Evolutionary conservation across 2,797 vertebrate genomes (phyloP), one percentile per base, ranked within the genome.

Genomic region (Pangasius mekongensis): DNA sequence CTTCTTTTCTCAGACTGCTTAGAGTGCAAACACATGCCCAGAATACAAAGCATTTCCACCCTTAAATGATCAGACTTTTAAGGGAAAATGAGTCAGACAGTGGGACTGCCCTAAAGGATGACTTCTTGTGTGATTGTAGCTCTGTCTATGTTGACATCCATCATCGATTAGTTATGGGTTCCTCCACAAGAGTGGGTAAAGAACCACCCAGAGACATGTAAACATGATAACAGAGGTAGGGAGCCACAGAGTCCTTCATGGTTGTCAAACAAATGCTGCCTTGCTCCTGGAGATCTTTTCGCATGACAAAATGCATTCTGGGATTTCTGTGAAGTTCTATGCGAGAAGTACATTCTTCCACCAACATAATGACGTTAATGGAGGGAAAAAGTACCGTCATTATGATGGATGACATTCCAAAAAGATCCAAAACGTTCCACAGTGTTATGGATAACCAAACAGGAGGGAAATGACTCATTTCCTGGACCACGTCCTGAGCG

Each of bases 391-490:
- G 49, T 76, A 36, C 85, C 14, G 80, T 78, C 64, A 76, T 43
- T 83, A 43, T 58, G 43, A 82, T 56, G 78, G 56, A 83, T 86
- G 66, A 83, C 43, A 39, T 67, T 74, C 62, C 33, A 87, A 80
- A 90, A 88, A 69, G 39, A 47, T 83, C 64, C 85, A 36, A 77
- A 49, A 71, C 43, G 77, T 43, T 87, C 58, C 60, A 33, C 86
- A 86, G 24, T n/a, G 78, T 86, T 86, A 58, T 49, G 77, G 85
- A 89, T 71, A 89, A 87, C 90, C 69, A 88, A 90, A 90, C 88
- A 87, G 85, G 30, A 89, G 84, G 85, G 88, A 90, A 91, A 77
- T 88, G 87, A 90, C 84, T 90, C 74, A 90, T 90, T 89, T 91
- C 88, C 87, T 91, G 91, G 89, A 88, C 64, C 27, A 52, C 39